phyloP scores from a whole-genome alignment of 92 coral and sea anemone genomes.

The Hydrozoanthus gracilis region DNA sequence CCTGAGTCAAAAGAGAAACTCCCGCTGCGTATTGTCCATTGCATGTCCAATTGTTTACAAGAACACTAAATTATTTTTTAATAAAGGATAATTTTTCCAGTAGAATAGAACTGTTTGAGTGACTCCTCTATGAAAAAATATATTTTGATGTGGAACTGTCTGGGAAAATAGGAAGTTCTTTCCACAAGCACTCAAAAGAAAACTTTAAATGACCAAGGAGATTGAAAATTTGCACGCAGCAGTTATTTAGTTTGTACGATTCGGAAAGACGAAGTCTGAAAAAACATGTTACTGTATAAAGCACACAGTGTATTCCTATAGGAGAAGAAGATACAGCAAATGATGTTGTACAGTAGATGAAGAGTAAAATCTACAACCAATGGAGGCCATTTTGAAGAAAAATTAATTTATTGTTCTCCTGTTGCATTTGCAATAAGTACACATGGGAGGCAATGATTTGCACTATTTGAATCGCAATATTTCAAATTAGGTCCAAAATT shows the following conservation, averaged over 20 bases:
- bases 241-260: conserved; percentile 17
- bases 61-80: conserved; percentile 22
- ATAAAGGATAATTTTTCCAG: conserved; percentile 37
- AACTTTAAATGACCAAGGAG: conserved; percentile 31
- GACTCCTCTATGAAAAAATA: background rate
- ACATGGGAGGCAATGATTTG: background rate
- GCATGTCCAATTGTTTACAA: background rate
- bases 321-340: conserved; percentile 23
- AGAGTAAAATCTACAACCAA: background rate
- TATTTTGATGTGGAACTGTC: conserved; percentile 47
- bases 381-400: background rate
- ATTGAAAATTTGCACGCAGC: conserved; percentile 14
- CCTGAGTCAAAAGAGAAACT: no score
- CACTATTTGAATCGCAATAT: background rate
- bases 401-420: background rate
- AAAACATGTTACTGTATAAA: background rate
- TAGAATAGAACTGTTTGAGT: conserved; percentile 4
- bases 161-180: conserved; percentile 28
- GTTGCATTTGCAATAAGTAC: background rate
- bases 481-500: background rate
- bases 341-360: background rate
- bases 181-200: conserved; percentile 33
- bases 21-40: background rate
- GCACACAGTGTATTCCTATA: conserved; percentile 30
- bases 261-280: conserved; percentile 2